phyloP scores from a whole-genome alignment of 2,888 invertebrate species.

The Leucoma salicis region DNA sequence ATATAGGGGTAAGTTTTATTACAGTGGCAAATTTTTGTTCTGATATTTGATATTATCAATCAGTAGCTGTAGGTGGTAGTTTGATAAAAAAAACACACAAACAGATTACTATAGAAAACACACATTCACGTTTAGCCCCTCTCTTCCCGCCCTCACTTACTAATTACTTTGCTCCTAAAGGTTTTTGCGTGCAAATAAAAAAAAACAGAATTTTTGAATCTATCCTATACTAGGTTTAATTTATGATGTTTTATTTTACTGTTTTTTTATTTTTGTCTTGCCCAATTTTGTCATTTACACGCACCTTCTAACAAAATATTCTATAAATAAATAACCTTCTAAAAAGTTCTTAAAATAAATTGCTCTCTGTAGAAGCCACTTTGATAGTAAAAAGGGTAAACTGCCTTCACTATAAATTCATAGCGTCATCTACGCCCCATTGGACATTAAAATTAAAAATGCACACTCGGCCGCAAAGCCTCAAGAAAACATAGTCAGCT shows the following conservation, averaged over 20 bases:
- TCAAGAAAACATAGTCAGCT: slow-evolving; percentile 68
- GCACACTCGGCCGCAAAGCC: slow-evolving; percentile 66
- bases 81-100: too few species aligned
- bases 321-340: neutral
- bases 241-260: too few species aligned
- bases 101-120: too few species aligned
- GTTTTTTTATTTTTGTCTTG: too few species aligned
- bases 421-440: slow-evolving; percentile 62
- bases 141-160: too few species aligned
- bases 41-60: slow-evolving; percentile 6
- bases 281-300: neutral
- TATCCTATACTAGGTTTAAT: too few species aligned
- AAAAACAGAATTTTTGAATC: too few species aligned
- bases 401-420: slow-evolving; percentile 70
- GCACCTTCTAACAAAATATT: neutral
- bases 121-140: too few species aligned
- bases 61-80: neutral
- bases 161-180: too few species aligned
- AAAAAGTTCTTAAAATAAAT: neutral
- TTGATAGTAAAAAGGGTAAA: neutral
- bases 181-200: too few species aligned
- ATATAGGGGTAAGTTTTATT: slow-evolving; percentile 74
- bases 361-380: neutral
- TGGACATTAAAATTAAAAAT: slow-evolving; percentile 76
- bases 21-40: slow-evolving; percentile 46